Percentiles rank a stretch among this genome's conserved stretches.
These are phyloP conservation scores for Enteromius unitaeniatus DNA, from an alignment of 2,797 vertebrate species.

Conservation along the genomic window DNA sequence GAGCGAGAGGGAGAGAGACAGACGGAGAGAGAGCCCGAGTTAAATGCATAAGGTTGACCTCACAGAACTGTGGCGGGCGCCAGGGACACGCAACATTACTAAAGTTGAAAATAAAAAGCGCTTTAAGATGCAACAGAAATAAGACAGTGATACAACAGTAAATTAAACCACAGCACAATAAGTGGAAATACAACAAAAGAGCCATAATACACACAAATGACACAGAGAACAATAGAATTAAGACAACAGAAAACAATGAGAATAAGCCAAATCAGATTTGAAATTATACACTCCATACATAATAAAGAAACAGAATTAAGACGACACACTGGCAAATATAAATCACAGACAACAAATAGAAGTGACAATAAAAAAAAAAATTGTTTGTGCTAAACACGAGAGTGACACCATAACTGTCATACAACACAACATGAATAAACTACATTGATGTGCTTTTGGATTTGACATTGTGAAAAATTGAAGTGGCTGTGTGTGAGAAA, in stretches of 20 bases:
- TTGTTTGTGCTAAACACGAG: not conserved
- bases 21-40: slow-evolving; percentile 51
- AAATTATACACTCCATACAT: not conserved
- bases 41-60: slow-evolving; percentile 29
- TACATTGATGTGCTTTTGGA: not conserved
- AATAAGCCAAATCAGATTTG: not conserved
- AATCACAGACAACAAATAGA: not conserved
- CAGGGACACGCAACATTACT: not conserved
- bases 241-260: not conserved
- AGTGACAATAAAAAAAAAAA: not conserved
- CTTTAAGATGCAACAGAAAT: not conserved
- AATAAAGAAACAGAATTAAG: not conserved
- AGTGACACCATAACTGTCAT: not conserved
- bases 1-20: slow-evolving; percentile 34
- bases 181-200: not conserved
- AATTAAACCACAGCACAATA: not conserved
- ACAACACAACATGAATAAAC: not conserved
- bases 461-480: not conserved
- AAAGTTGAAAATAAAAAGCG: not conserved
- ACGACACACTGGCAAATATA: not conserved
- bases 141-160: not conserved
- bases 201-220: not conserved
- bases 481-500: slow-evolving; percentile 1
- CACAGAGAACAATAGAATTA: not conserved
- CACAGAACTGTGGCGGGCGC: not conserved